Conservation (phyloP, 2,888 invertebrate species). For the Calliopum simillimum region DNA sequence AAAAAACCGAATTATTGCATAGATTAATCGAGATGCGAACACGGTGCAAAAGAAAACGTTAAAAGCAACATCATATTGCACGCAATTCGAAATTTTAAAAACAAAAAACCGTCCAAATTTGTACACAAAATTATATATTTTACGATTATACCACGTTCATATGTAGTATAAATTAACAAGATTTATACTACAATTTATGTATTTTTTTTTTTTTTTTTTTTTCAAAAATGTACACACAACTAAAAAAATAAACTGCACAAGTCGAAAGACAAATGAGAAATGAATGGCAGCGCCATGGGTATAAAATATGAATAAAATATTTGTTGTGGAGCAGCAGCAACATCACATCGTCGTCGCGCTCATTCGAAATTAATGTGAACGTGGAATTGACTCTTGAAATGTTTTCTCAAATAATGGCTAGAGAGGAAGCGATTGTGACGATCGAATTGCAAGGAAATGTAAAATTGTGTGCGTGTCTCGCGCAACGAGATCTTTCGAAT, state of each 20-base stretch:
- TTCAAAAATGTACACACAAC: slow-evolving; percentile 21
- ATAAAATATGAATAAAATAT: slow-evolving; percentile 26
- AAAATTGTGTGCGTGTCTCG: no score
- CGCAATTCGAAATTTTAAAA: slow-evolving; percentile 11
- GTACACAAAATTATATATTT: slow-evolving; percentile 3
- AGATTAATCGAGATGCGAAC: neutral
- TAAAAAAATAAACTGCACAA: slow-evolving; percentile 48
- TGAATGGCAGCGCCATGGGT: slow-evolving; percentile 43
- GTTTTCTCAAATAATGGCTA: no score
- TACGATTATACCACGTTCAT: neutral
- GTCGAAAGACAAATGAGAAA: slow-evolving; percentile 58
- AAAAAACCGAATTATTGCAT: no score
- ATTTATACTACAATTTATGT: slow-evolving; percentile 6
- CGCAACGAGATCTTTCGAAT: no score
- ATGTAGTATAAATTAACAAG: neutral
- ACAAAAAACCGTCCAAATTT: neutral
- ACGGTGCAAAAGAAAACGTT: neutral
- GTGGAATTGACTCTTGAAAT: no score
- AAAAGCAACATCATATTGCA: neutral
- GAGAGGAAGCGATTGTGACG: no score
- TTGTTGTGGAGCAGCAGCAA: no score
- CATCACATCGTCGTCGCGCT: no score
- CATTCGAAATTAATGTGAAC: no score
- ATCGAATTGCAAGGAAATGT: no score
- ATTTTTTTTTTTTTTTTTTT: slow-evolving; percentile 16